Evolutionary conservation across 2,113 vertebrate species (phyloP).

Genomic region (Xyrauchen texanus): DNA sequence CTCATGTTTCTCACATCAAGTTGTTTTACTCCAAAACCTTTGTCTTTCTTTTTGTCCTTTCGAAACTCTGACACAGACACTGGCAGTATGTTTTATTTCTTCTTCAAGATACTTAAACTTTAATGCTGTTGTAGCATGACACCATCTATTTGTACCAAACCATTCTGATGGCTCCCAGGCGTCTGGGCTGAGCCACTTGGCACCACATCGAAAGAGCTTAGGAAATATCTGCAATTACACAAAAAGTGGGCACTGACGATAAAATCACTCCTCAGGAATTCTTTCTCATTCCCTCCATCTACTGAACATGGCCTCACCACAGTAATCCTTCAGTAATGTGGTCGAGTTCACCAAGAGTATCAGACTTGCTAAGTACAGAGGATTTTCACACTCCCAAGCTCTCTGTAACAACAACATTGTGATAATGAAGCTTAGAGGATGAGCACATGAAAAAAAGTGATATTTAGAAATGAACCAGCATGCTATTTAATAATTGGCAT

Average conservation of each 20-base stretch:
- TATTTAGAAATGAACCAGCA: constrained; percentile 64
- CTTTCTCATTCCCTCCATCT: constrained; percentile 81
- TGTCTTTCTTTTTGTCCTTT: neutral
- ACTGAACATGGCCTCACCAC: constrained; percentile 71
- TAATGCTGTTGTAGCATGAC: constrained; percentile 56
- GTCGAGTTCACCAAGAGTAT: constrained; percentile 89
- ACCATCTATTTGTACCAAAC: constrained; percentile 60
- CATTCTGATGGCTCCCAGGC: constrained; percentile 50
- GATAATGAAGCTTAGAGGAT: constrained; percentile 83
- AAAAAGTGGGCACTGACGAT: constrained; percentile 61
- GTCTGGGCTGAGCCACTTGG: constrained; percentile 57
- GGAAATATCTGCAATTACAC: constrained; percentile 81
- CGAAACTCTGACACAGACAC: neutral
- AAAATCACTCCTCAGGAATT: constrained; percentile 67
- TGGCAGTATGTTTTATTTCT: constrained; percentile 39
- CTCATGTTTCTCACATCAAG: neutral
- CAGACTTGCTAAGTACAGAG: constrained; percentile 86
- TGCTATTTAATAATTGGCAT: constrained; percentile 86
- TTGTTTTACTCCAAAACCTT: constrained; percentile 8
- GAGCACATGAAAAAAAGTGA: constrained; percentile 21
- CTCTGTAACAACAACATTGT: constrained; percentile 73
- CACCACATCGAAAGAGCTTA: constrained; percentile 60
- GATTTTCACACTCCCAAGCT: constrained; percentile 88
- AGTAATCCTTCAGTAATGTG: constrained; percentile 86
- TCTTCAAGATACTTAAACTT: constrained; percentile 55